Base-by-base conservation (phyloP, 1,140 invertebrate genomes). In the Drosophila ohnishii region DNA sequence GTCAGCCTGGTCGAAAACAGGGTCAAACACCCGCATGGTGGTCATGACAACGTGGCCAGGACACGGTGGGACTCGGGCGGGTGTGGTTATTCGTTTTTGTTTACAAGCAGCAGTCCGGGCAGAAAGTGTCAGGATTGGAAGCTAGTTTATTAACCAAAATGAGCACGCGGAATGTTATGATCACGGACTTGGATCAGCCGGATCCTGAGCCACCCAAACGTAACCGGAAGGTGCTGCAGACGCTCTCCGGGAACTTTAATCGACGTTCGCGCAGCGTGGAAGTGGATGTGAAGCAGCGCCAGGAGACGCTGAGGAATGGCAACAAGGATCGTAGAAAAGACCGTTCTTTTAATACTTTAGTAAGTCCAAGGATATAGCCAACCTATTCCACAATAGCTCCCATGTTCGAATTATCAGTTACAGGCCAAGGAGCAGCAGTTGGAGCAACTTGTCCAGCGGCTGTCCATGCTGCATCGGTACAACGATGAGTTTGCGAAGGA, bases 341-440 rank as follows among this genome's bases (percentile, higher is more conserved):
- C 16, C 61, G 85, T 32, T 75, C 84, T 11, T 48, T 91, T 5
- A 76, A 91, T 42, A 77, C 81, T 30, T 48, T 91, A 78, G 90
- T 90, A 60, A 83, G 78, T 47, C 9, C 7, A 3, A 0, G 8
- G 25, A 19, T 13, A 11, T 7, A 14, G 4, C 16, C 0, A n/a
- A 14, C 13, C 2, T 2, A 57, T 45, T 3, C 25, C 30, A 3
- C 13, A 10, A n/a, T 22, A 19, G 22, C 25, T n/a, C 8, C 9
- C 7, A 11, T 30, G 32, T 7, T 13, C 4, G 13, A 22, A 2
- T 9, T 30, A 45, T 0, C 55, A 92, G 91, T 45, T 92, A n/a
- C 90, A 90, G 53, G 73, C 84, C 42, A 92, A 92, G 75, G 91
- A 92, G 6, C 74, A 92, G 71, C 91, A 92, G 78, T 57, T 92